These are phyloP conservation scores for Myotis davidii DNA, from an alignment of 2,113 vertebrate species.

Conservation along the genomic window DNA sequence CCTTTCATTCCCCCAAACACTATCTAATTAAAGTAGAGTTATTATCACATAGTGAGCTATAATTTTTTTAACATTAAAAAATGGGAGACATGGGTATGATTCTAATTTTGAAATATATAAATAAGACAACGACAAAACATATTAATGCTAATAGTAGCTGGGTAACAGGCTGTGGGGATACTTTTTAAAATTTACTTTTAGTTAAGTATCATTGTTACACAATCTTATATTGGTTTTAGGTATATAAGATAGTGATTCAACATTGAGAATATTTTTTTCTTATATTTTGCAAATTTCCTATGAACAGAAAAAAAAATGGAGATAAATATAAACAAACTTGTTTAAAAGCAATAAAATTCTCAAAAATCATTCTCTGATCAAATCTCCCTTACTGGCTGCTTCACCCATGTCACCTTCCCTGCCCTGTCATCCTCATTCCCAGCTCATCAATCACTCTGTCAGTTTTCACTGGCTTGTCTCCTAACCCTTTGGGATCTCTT, in stretches of 20 bases:
- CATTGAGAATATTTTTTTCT: background rate
- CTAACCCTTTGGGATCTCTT: background rate
- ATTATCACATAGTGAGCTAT: background rate
- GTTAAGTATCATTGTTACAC: background rate
- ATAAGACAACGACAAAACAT: background rate
- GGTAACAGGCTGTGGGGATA: background rate
- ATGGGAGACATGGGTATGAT: background rate
- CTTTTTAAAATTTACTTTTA: background rate
- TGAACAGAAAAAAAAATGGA: background rate
- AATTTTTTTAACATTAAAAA: background rate
- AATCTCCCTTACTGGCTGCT: background rate
- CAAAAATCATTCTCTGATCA: background rate
- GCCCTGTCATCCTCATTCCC: background rate
- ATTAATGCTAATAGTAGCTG: background rate
- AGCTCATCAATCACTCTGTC: background rate
- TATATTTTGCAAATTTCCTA: conserved; percentile 2
- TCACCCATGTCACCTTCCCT: background rate
- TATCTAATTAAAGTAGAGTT: background rate
- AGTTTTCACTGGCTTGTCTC: background rate
- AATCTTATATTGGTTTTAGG: background rate
- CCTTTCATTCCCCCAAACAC: background rate
- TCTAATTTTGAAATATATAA: conserved; percentile 20
- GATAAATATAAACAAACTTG: background rate
- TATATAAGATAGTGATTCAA: background rate
- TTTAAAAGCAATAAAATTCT: background rate